Percentiles rank a stretch among this genome's conserved stretches.
These are phyloP conservation scores for Drosophila sulfurigaster DNA, from an alignment of 1,140 invertebrate genomes.

Conservation along the genomic window DNA sequence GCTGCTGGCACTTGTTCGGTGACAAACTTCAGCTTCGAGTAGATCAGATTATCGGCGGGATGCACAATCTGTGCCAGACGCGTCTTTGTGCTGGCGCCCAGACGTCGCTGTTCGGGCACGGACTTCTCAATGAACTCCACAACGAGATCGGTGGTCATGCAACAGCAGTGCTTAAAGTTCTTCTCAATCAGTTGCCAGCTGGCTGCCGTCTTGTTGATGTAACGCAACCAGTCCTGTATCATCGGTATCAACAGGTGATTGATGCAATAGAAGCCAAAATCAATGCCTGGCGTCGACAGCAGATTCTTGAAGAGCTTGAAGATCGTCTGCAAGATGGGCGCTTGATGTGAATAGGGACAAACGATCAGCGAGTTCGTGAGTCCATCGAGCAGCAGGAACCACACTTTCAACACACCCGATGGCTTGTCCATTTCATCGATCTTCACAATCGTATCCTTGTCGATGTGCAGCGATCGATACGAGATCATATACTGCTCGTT, in stretches of 20 bases:
- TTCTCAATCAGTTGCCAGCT: slow-evolving; percentile 91
- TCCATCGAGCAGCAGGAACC: slow-evolving; percentile 96
- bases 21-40: slow-evolving; percentile 80
- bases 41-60: slow-evolving; percentile 77
- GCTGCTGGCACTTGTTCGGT: slow-evolving; percentile 63
- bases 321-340: slow-evolving; percentile 93
- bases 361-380: slow-evolving; percentile 92
- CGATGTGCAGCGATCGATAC: slow-evolving; percentile 86
- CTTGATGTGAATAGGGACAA: slow-evolving; percentile 93
- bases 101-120: slow-evolving; percentile 66
- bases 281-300: slow-evolving; percentile 91
- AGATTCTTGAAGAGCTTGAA: slow-evolving; percentile 93
- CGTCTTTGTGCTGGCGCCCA: slow-evolving; percentile 65
- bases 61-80: slow-evolving; percentile 78
- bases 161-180: slow-evolving; percentile 97
- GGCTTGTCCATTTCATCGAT: slow-evolving; percentile 90
- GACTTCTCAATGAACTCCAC: slow-evolving; percentile 89
- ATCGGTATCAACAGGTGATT: slow-evolving; percentile 95
- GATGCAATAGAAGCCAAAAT: slow-evolving; percentile 95
- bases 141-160: slow-evolving; percentile 95
- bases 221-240: slow-evolving; percentile 95
- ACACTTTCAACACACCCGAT: slow-evolving; percentile 95
- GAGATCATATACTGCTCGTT: slow-evolving; percentile 85
- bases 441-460: slow-evolving; percentile 87
- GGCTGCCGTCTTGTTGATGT: slow-evolving; percentile 88